Evolutionary conservation across 2,797 vertebrate species (phyloP).

Genomic region (Zalophus californianus): DNA sequence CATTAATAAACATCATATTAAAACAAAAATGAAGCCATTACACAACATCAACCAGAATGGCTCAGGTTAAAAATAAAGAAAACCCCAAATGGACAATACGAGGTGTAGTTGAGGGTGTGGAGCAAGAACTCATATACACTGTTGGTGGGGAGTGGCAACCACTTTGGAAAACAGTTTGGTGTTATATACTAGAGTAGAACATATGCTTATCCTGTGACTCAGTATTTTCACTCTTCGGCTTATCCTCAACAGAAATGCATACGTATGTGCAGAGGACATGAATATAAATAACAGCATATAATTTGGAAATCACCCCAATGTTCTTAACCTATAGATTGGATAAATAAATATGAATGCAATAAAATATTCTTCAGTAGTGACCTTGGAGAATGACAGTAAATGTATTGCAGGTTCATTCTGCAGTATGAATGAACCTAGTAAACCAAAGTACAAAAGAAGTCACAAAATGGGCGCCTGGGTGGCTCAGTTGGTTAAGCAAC

Average conservation of each 20-base stretch:
- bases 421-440: background rate
- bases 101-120: background rate
- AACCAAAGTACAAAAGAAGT: background rate
- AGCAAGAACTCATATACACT: background rate
- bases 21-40: background rate
- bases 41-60: background rate
- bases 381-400: background rate
- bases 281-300: background rate
- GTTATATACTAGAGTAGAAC: background rate
- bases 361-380: background rate
- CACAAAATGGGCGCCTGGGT: background rate
- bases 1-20: background rate
- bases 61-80: slow-evolving; percentile 16
- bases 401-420: background rate
- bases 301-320: background rate
- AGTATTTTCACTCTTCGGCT: background rate
- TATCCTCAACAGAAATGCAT: background rate
- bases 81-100: background rate
- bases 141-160: background rate
- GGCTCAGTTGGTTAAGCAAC: too few relatives aligned
- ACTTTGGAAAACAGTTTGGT: background rate
- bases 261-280: background rate
- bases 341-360: background rate
- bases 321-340: background rate
- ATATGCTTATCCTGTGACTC: background rate